Conservation (phyloP, 2,797 vertebrate genomes). For the Florisuga fusca region DNA sequence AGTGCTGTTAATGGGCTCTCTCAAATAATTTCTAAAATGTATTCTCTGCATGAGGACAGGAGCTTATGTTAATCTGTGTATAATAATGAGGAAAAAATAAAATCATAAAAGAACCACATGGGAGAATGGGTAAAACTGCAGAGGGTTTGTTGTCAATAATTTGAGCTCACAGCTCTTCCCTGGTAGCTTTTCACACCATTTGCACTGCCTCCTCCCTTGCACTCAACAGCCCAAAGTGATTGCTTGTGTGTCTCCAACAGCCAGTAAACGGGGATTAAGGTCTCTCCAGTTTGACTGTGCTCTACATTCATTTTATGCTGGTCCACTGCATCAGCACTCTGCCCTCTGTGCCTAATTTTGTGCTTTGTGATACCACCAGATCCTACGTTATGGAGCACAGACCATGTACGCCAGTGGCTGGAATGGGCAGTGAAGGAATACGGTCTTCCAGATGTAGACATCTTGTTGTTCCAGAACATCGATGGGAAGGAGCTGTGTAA, state of each 20-base stretch:
- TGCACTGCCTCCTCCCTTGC: background rate
- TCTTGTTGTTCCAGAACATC: constrained; percentile 87
- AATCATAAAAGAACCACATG: background rate
- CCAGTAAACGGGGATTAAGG: background rate
- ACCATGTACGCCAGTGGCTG: constrained; percentile 90
- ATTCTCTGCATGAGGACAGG: background rate
- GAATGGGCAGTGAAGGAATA: constrained; percentile 92
- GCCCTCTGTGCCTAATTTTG: background rate
- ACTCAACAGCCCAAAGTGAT: background rate
- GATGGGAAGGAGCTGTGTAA: constrained; percentile 91
- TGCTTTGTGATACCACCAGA: constrained; percentile 74
- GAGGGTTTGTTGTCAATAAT: background rate
- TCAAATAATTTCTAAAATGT: background rate
- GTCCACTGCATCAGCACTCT: background rate
- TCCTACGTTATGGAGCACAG: constrained; percentile 87
- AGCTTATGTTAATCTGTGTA: background rate
- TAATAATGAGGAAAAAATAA: background rate
- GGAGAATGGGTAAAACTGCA: background rate
- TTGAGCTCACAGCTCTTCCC: background rate
- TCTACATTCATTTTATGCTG: background rate
- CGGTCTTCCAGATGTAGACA: constrained; percentile 84
- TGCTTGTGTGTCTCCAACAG: background rate
- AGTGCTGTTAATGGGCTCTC: background rate
- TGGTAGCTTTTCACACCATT: background rate
- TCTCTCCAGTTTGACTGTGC: background rate